A percentile compares a stretch with the other conserved stretches of the same genome.
phyloP scores from a whole-genome alignment of 2,888 invertebrate genomes.

The Achlya flavicornis region DNA sequence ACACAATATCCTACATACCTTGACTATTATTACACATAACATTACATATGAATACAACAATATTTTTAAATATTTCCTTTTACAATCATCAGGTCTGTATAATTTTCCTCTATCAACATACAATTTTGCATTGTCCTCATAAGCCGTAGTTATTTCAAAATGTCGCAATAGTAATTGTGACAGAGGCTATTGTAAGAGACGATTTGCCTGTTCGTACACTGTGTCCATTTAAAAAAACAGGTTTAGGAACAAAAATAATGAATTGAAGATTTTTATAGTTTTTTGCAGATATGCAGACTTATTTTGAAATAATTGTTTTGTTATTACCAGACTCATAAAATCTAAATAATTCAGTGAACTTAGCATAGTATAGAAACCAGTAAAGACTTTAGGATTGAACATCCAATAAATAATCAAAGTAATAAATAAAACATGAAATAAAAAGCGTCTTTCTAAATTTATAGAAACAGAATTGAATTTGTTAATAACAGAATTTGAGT shows the following conservation, averaged over 20 bases:
- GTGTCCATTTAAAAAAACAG: constrained; percentile 30
- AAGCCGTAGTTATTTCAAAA: constrained; percentile 21
- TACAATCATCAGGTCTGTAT: neutral
- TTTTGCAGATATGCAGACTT: too few species aligned
- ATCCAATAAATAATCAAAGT: too few species aligned
- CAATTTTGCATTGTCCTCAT: constrained; percentile 16
- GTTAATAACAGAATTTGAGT: too few species aligned
- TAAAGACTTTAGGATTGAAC: too few species aligned
- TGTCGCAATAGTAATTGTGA: constrained; percentile 30
- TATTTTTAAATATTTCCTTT: neutral
- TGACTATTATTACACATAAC: neutral
- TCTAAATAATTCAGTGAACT: too few species aligned
- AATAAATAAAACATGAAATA: too few species aligned
- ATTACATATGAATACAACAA: neutral
- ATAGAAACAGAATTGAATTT: too few species aligned
- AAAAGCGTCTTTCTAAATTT: too few species aligned
- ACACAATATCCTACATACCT: neutral
- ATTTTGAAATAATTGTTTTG: too few species aligned
- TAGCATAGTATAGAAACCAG: too few species aligned
- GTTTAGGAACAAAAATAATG: constrained; percentile 21
- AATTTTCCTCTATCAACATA: neutral
- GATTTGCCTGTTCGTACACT: constrained; percentile 49
- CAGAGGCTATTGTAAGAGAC: constrained; percentile 33
- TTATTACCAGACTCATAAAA: too few species aligned
- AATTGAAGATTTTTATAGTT: too few species aligned